A percentile compares a stretch with the other conserved stretches of the same genome.
phyloP scores from a whole-genome alignment of 2,888 invertebrate species.

The Meiosimyza platycephala region DNA sequence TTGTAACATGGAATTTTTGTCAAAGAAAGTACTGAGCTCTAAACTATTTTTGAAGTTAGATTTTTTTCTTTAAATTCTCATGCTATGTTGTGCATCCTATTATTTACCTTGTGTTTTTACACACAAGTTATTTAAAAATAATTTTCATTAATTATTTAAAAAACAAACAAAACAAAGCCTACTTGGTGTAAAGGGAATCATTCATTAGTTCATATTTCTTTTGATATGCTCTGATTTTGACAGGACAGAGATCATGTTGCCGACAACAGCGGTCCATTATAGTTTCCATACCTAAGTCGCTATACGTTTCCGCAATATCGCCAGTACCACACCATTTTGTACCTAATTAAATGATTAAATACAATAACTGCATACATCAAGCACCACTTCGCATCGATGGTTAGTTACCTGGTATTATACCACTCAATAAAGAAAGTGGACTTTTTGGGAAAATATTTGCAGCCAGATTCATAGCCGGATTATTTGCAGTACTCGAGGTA shows the following conservation, averaged over 20 bases:
- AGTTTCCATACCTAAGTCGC: slow-evolving; percentile 81
- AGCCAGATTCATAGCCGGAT: slow-evolving; percentile 57
- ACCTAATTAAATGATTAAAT: slow-evolving; percentile 68
- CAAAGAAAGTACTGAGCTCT: no score
- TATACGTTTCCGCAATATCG: slow-evolving; percentile 85
- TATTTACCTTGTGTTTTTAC: no score
- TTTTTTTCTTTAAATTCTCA: no score
- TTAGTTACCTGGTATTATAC: slow-evolving; percentile 84
- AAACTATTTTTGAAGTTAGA: no score
- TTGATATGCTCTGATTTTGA: slow-evolving; percentile 73
- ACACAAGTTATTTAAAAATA: neutral
- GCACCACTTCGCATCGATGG: no score
- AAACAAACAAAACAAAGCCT: slow-evolving; percentile 51
- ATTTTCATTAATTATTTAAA: neutral
- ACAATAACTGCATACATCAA: no score
- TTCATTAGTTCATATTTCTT: slow-evolving; percentile 85
- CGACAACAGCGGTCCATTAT: slow-evolving; percentile 87
- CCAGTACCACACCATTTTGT: slow-evolving; percentile 95
- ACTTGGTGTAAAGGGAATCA: slow-evolving; percentile 86
- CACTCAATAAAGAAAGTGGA: slow-evolving; percentile 79
- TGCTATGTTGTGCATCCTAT: neutral
- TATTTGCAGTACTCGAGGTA: slow-evolving; percentile 37
- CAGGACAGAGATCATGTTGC: slow-evolving; percentile 90
- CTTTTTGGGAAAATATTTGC: slow-evolving; percentile 71
- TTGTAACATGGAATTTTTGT: no score